These are phyloP conservation scores for Troides aeacus DNA, from an alignment of 2,888 invertebrate species.

Conservation along the genomic window DNA sequence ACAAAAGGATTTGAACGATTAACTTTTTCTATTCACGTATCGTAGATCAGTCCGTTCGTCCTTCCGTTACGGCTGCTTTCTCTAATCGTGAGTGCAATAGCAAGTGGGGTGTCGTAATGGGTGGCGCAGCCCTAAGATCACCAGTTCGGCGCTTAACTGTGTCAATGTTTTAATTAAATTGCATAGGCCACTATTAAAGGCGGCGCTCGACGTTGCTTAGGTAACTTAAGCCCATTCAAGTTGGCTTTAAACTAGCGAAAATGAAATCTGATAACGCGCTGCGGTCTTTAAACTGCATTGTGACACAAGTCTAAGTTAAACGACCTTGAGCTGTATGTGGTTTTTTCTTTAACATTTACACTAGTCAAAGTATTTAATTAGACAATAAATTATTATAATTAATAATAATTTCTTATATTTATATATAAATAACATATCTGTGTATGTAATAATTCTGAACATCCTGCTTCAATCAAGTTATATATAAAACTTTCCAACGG, in stretches of 20 bases:
- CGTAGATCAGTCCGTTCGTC: constrained; percentile 48
- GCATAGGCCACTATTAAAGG: constrained; percentile 41
- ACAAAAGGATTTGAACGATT: constrained; percentile 47
- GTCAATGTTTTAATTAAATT: constrained; percentile 60
- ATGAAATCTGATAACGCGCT: constrained; percentile 29
- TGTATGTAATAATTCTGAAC: too few relatives aligned
- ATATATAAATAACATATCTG: too few relatives aligned
- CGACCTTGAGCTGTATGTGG: constrained; percentile 23
- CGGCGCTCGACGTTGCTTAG: constrained; percentile 39
- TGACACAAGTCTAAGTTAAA: constrained; percentile 13
- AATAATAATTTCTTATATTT: too few relatives aligned
- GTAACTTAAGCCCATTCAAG: constrained; percentile 28
- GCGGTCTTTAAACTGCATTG: constrained; percentile 17
- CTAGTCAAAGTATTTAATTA: too few relatives aligned
- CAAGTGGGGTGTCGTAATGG: constrained; percentile 37
- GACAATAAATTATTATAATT: too few relatives aligned
- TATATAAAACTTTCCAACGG: too few relatives aligned
- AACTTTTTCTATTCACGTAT: constrained; percentile 60
- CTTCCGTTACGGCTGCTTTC: constrained; percentile 68
- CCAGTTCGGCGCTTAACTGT: constrained; percentile 49
- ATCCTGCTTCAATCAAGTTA: too few relatives aligned
- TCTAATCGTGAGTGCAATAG: constrained; percentile 64
- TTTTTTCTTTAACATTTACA: not conserved
- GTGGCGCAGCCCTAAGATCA: constrained; percentile 47
- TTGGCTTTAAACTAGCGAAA: constrained; percentile 29